Conservation (phyloP, 2,113 vertebrate species). For the Toxotes jaculatrix region DNA sequence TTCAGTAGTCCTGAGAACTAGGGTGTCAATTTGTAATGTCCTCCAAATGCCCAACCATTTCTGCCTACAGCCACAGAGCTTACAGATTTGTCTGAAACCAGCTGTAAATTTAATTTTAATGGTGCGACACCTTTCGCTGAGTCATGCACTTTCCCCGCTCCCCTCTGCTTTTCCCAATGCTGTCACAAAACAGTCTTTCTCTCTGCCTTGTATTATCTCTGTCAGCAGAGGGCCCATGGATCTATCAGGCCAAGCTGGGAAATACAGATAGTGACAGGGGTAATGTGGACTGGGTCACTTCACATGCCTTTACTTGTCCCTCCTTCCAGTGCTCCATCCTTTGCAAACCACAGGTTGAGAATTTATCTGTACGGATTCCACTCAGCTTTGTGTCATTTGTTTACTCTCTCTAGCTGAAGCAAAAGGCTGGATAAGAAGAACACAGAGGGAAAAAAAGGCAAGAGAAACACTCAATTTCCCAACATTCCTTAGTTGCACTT, state of each 20-base stretch:
- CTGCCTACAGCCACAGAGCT: constrained; percentile 58
- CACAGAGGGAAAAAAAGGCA: constrained; percentile 1
- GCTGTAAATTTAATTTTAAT: constrained; percentile 86
- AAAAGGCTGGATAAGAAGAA: constrained; percentile 38
- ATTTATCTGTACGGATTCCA: constrained; percentile 61
- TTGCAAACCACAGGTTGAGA: constrained; percentile 50
- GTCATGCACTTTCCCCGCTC: constrained; percentile 72
- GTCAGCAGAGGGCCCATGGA: constrained; percentile 77
- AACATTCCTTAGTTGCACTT: background rate
- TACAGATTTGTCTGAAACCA: constrained; percentile 78
- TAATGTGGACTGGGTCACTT: constrained; percentile 78
- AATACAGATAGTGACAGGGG: constrained; percentile 79
- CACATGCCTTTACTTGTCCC: constrained; percentile 70
- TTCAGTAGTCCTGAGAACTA: constrained; percentile 76
- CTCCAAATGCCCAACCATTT: constrained; percentile 73
- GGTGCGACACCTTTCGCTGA: constrained; percentile 82
- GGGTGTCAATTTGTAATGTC: constrained; percentile 82
- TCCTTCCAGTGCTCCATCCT: constrained; percentile 54
- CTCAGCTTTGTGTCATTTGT: constrained; percentile 61
- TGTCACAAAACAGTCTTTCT: constrained; percentile 81
- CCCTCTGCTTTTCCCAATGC: constrained; percentile 64
- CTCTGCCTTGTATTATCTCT: constrained; percentile 76
- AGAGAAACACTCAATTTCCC: constrained; percentile 26
- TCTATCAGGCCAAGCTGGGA: constrained; percentile 78
- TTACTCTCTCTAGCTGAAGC: constrained; percentile 18